A percentile compares a stretch with the other conserved stretches of the same genome.
Evolutionary conservation across 2,113 vertebrate species (phyloP).

Genomic region (Pseudolaguvia tuberculata): DNA sequence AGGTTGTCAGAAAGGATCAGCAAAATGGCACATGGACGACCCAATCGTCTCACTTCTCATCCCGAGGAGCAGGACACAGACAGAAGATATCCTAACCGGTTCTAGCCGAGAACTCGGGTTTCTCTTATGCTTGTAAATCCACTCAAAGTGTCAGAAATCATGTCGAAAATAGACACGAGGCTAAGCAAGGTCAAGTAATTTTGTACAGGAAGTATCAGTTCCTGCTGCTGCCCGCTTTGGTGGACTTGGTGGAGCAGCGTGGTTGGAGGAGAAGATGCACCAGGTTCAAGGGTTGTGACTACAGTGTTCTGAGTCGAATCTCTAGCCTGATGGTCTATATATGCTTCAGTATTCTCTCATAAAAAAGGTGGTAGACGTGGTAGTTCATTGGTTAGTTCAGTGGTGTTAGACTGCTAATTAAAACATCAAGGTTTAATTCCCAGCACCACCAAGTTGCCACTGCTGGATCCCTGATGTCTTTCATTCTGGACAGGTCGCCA

Average conservation of each 20-base stretch:
- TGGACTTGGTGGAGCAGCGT: background rate
- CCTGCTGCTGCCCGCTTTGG: conserved; percentile 3
- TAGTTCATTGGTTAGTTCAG: no score
- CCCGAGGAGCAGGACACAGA: conserved; percentile 18
- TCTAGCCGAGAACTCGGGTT: conserved; percentile 26
- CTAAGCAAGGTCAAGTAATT: conserved; percentile 39
- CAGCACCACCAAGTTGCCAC: no score
- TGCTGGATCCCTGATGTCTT: no score
- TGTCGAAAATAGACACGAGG: conserved; percentile 28
- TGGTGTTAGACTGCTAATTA: no score
- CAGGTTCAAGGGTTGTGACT: background rate
- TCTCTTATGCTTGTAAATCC: conserved; percentile 32
- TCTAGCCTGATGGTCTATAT: no score
- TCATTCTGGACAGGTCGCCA: no score
- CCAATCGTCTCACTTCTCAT: conserved; percentile 29
- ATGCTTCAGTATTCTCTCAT: no score
- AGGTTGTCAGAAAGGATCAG: conserved; percentile 55
- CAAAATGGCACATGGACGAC: conserved; percentile 35
- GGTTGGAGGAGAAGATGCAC: background rate
- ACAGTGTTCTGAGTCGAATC: background rate
- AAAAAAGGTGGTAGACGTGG: no score
- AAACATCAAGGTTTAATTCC: no score
- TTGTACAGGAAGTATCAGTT: conserved; percentile 24
- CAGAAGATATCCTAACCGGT: conserved; percentile 19
- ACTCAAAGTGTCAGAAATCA: conserved; percentile 14